These are phyloP conservation scores for Tortrix viridana DNA, from an alignment of 2,888 invertebrate genomes.

Conservation along the genomic window DNA sequence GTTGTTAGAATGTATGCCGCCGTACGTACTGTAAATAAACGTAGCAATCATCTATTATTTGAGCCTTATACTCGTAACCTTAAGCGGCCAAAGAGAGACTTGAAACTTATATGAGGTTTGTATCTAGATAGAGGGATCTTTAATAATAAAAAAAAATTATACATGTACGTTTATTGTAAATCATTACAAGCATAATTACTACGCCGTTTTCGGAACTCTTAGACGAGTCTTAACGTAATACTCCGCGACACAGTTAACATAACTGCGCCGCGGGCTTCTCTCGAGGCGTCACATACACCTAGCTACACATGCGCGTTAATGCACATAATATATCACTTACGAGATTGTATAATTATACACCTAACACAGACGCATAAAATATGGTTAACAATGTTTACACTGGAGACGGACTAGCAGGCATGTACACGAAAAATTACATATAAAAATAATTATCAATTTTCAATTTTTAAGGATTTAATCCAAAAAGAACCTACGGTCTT, in stretches of 20 bases:
- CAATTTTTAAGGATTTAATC: not conserved
- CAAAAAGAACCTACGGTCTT: not conserved
- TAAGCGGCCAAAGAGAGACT: no score
- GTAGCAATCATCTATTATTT: no score
- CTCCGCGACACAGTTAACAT: slow-evolving; percentile 69
- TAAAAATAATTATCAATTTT: slow-evolving; percentile 17
- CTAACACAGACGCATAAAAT: slow-evolving; percentile 26
- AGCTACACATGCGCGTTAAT: slow-evolving; percentile 35
- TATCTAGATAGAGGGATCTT: no score
- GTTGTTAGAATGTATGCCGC: no score
- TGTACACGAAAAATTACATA: slow-evolving; percentile 13
- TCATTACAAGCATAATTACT: slow-evolving; percentile 25
- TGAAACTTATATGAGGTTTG: no score
- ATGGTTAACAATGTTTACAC: slow-evolving; percentile 19
- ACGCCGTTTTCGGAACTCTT: slow-evolving; percentile 11
- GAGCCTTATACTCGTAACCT: no score
- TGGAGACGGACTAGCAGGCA: slow-evolving; percentile 24
- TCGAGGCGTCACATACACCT: slow-evolving; percentile 57
- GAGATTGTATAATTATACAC: slow-evolving; percentile 32
- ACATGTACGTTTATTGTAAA: slow-evolving; percentile 32
- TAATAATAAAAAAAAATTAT: no score
- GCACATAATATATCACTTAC: slow-evolving; percentile 39
- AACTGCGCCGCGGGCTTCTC: slow-evolving; percentile 57
- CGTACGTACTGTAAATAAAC: no score
- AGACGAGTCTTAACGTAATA: slow-evolving; percentile 37